Conservation (phyloP, 1,140 invertebrate species). For the Ptiloglossa arizonensis region DNA sequence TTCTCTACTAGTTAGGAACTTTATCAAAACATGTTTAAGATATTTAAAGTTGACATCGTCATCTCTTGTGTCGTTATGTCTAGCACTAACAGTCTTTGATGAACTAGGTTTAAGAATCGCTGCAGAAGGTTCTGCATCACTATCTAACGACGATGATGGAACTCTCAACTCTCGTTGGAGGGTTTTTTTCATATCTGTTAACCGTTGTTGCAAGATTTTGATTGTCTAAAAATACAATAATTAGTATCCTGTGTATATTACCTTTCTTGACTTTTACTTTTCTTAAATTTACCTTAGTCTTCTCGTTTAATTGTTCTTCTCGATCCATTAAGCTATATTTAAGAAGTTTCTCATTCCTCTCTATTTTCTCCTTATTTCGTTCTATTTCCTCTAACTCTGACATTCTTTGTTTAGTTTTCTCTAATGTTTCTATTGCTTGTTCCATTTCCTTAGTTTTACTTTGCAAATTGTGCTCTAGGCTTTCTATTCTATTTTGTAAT, state of each 20-base stretch:
- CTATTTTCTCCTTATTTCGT: constrained; percentile 75
- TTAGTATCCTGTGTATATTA: not conserved
- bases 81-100: constrained; percentile 82
- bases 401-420: constrained; percentile 79
- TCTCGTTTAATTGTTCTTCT: constrained; percentile 89
- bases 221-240: constrained; percentile 86
- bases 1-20: constrained; percentile 94
- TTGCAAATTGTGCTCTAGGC: constrained; percentile 69
- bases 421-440: constrained; percentile 78
- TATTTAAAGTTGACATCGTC: constrained; percentile 93
- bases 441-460: constrained; percentile 82
- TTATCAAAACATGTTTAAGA: constrained; percentile 95
- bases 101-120: constrained; percentile 82
- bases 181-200: constrained; percentile 95
- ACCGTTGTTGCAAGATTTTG: constrained; percentile 92
- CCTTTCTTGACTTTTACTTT: not conserved
- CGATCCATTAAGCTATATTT: constrained; percentile 85
- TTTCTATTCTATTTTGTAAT: constrained; percentile 74
- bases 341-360: constrained; percentile 83
- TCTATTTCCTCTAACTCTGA: constrained; percentile 81
- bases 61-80: constrained; percentile 77
- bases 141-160: constrained; percentile 75
- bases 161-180: constrained; percentile 92
- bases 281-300: constrained; percentile 75
- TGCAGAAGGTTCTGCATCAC: constrained; percentile 70